These are phyloP conservation scores for Callitettix versicolor DNA, from an alignment of 1,140 invertebrate genomes.

Conservation along the genomic window DNA sequence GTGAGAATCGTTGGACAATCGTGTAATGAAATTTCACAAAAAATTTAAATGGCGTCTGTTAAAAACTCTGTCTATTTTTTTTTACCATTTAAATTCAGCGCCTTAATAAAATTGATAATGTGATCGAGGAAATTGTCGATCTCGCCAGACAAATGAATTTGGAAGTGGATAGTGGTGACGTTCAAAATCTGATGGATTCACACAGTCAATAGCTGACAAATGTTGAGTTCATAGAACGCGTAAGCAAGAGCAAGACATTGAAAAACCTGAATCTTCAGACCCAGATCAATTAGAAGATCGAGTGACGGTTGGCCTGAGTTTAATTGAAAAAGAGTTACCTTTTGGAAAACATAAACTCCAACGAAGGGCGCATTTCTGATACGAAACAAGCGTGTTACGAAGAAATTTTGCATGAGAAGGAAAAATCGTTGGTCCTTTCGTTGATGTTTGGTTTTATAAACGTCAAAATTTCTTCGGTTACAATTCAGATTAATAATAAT, in stretches of 20 bases:
- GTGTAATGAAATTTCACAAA: constrained; percentile 17
- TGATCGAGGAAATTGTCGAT: constrained; percentile 10
- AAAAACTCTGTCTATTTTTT: constrained; percentile 19
- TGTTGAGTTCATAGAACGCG: constrained; percentile 7
- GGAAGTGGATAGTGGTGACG: constrained; percentile 2
- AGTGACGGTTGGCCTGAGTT: constrained; percentile 14
- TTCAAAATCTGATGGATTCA: constrained; percentile 2
- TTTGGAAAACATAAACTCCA: constrained; percentile 7
- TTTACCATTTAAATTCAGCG: constrained; percentile 11
- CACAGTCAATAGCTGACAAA: constrained; percentile 6
- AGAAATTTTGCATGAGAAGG: too few species aligned
- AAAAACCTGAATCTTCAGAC: constrained; percentile 6
- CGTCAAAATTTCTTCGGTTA: too few species aligned
- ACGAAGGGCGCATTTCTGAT: not conserved
- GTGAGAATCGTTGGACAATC: constrained; percentile 22
- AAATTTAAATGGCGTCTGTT: constrained; percentile 17
- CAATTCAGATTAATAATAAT: too few species aligned
- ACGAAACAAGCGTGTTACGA: constrained; percentile 4
- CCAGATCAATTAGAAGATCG: constrained; percentile 14
- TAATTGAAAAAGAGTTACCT: constrained; percentile 13
- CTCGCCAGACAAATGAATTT: constrained; percentile 10
- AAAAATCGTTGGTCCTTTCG: too few species aligned
- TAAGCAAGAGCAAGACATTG: constrained; percentile 1
- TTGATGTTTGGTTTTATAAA: too few species aligned
- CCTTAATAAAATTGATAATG: not conserved